Evolutionary conservation across 2,888 invertebrate genomes (phyloP).

Genomic region (Tiliacea citrago): DNA sequence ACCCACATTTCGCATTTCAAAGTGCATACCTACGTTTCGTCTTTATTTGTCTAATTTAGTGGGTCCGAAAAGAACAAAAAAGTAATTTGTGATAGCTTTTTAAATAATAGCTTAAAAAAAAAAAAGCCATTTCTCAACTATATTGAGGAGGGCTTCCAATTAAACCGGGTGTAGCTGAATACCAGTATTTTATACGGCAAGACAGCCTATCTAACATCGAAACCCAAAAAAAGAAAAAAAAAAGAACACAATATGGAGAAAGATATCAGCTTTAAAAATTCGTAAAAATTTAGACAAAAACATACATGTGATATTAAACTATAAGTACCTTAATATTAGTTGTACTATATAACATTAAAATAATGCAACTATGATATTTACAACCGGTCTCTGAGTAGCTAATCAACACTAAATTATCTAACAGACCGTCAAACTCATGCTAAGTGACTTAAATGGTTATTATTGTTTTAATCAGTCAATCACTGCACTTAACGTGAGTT

Average conservation of each 20-base stretch:
- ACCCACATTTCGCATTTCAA: no score
- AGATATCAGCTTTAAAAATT: conserved; percentile 27
- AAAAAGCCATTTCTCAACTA: no score
- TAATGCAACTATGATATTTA: conserved; percentile 46
- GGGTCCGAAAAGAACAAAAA: no score
- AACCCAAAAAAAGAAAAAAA: no score
- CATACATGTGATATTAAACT: conserved; percentile 59
- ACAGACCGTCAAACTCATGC: background rate
- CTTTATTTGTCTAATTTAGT: no score
- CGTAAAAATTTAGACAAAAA: conserved; percentile 40
- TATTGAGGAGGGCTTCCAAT: no score
- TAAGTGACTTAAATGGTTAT: background rate
- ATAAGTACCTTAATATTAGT: conserved; percentile 54
- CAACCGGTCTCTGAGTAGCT: background rate
- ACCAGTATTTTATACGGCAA: no score
- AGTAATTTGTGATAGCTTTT: background rate
- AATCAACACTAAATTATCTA: background rate
- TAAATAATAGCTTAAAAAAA: no score
- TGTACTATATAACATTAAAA: conserved; percentile 61
- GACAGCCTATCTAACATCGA: no score
- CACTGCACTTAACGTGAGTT: background rate
- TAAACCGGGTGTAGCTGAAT: no score
- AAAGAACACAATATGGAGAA: conserved; percentile 7
- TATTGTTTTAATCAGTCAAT: background rate
- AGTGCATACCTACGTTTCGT: background rate